Percentiles rank a stretch among this genome's conserved stretches.
These are phyloP conservation scores for Drosophila pseudotakahashii DNA, from an alignment of 2,888 invertebrate species.

Conservation along the genomic window DNA sequence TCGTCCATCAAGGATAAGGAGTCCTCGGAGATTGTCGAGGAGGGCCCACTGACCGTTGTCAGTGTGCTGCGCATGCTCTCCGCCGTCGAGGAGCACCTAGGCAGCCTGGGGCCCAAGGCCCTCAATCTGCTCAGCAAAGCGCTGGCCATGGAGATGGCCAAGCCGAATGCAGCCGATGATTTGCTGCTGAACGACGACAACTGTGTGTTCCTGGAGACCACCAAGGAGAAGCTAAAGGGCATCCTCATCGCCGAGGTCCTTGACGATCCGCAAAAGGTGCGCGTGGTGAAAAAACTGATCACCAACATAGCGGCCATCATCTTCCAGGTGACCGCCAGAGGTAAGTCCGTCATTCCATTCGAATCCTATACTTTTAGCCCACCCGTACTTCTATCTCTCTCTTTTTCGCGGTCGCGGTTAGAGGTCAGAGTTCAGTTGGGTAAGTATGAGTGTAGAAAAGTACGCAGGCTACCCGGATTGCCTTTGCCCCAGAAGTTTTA, in stretches of 20 bases:
- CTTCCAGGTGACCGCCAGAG: constrained; percentile 87
- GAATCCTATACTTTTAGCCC: too few species aligned
- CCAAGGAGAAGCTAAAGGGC: constrained; percentile 93
- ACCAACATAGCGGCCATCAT: constrained; percentile 91
- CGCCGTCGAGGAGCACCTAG: constrained; percentile 92
- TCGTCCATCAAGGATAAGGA: constrained; percentile 58
- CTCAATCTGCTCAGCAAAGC: constrained; percentile 91
- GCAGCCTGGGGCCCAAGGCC: constrained; percentile 92
- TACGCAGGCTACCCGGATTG: background rate
- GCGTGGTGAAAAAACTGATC: constrained; percentile 90
- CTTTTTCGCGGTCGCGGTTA: constrained; percentile 7
- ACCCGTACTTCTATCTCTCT: constrained; percentile 6
- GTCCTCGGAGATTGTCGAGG: constrained; percentile 78
- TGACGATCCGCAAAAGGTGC: constrained; percentile 86
- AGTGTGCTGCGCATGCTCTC: constrained; percentile 90
- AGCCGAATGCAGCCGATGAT: constrained; percentile 90
- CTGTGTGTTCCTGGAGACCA: constrained; percentile 92
- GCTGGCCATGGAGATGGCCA: constrained; percentile 90
- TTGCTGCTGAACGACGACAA: constrained; percentile 89
- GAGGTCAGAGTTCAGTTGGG: background rate
- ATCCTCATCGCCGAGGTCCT: constrained; percentile 89
- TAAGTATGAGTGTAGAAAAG: constrained; percentile 12
- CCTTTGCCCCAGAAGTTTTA: background rate
- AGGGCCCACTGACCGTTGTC: constrained; percentile 86
- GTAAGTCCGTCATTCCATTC: constrained; percentile 70